Conservation (phyloP, 2,113 vertebrate species). For the Dryoscopus gambensis region DNA sequence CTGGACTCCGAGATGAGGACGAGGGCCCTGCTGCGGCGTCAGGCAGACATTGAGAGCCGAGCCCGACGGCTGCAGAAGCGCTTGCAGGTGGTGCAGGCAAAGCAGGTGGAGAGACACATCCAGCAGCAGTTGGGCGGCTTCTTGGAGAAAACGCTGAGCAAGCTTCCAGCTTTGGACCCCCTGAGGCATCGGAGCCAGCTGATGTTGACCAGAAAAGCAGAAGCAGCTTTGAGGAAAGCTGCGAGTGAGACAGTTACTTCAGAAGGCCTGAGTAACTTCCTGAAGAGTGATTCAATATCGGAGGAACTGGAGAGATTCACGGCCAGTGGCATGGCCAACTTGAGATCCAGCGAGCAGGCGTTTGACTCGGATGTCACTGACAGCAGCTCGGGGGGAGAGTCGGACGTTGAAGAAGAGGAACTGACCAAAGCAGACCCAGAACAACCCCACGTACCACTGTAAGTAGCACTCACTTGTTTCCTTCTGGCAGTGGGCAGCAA, state of each 20-base stretch:
- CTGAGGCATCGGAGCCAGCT: conserved; percentile 73
- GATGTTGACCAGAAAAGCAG: conserved; percentile 82
- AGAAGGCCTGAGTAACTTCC: conserved; percentile 81
- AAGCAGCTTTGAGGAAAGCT: conserved; percentile 78
- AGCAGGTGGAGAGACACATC: conserved; percentile 96
- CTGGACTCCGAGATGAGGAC: conserved; percentile 84
- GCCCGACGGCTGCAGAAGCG: conserved; percentile 90
- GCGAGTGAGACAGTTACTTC: conserved; percentile 75
- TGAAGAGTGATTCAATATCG: conserved; percentile 85
- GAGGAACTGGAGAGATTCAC: conserved; percentile 90
- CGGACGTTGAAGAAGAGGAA: conserved; percentile 94
- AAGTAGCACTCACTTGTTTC: conserved; percentile 67
- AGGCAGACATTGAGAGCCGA: conserved; percentile 87
- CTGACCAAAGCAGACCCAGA: conserved; percentile 85
- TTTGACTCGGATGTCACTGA: conserved; percentile 97
- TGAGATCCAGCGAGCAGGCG: conserved; percentile 86
- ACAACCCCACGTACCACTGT: conserved; percentile 91
- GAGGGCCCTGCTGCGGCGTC: conserved; percentile 82
- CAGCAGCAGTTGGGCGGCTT: conserved; percentile 95
- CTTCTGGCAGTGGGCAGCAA: neutral
- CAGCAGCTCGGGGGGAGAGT: conserved; percentile 96
- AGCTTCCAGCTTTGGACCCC: conserved; percentile 77
- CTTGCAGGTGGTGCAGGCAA: conserved; percentile 95
- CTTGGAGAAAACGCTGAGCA: conserved; percentile 85
- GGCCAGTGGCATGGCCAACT: conserved; percentile 85